phyloP scores from a whole-genome alignment of 1,140 invertebrate genomes.

The Apis cerana region DNA sequence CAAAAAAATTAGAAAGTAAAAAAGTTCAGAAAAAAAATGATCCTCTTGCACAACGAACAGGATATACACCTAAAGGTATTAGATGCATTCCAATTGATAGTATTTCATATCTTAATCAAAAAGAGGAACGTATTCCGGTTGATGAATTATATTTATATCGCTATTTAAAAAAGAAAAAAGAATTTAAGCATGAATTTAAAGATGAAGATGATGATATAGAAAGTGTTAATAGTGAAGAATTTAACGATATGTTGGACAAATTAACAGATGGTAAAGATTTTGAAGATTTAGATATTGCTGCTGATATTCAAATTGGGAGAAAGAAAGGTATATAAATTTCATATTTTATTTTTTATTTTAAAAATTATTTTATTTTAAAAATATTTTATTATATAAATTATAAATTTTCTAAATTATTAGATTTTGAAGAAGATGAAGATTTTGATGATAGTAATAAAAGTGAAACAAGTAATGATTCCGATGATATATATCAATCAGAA shows the following conservation, averaged over 20 bases:
- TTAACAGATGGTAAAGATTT: slow-evolving; percentile 83
- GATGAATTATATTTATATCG: slow-evolving; percentile 91
- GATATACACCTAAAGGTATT: slow-evolving; percentile 84
- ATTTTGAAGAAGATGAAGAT: slow-evolving; percentile 68
- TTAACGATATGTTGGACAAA: slow-evolving; percentile 90
- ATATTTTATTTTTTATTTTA: slow-evolving; percentile 10
- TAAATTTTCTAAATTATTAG: slow-evolving; percentile 15
- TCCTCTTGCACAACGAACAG: slow-evolving; percentile 79
- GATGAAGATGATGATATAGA: slow-evolving; percentile 83
- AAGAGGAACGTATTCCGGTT: slow-evolving; percentile 87
- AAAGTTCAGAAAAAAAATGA: slow-evolving; percentile 70
- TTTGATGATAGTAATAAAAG: slow-evolving; percentile 71
- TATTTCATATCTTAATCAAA: slow-evolving; percentile 85
- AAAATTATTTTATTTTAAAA: background rate
- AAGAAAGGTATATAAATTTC: slow-evolving; percentile 67
- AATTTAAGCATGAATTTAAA: slow-evolving; percentile 65
- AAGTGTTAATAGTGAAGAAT: slow-evolving; percentile 94
- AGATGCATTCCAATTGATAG: slow-evolving; percentile 86
- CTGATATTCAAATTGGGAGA: slow-evolving; percentile 76
- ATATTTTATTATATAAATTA: background rate
- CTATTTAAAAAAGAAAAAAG: slow-evolving; percentile 79
- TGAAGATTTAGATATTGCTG: slow-evolving; percentile 83
- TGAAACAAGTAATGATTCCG: slow-evolving; percentile 73
- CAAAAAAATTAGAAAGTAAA: slow-evolving; percentile 86
- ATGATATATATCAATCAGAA: slow-evolving; percentile 70